Evolutionary conservation across 2,888 invertebrate genomes (phyloP).

Genomic region (Microdon myrmicae): DNA sequence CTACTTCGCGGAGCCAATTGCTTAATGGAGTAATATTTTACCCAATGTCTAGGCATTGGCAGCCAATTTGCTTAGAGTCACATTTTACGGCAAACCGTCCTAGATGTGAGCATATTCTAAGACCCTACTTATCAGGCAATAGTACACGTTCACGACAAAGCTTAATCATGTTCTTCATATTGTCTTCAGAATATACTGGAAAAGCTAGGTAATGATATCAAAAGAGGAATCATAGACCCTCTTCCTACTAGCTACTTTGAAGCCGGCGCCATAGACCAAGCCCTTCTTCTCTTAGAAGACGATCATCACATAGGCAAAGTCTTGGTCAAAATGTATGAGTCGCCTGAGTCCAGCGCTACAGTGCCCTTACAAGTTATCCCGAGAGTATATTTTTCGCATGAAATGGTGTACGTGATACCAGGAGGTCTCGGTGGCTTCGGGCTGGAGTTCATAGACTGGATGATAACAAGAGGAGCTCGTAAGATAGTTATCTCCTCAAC

Average conservation of each 20-base stretch:
- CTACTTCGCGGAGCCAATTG: too few relatives aligned
- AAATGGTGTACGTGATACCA: slow-evolving; percentile 71
- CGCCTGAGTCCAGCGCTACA: slow-evolving; percentile 54
- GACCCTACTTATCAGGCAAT: too few relatives aligned
- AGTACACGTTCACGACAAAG: too few relatives aligned
- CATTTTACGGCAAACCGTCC: too few relatives aligned
- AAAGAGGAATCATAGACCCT: slow-evolving; percentile 76
- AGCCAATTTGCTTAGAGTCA: too few relatives aligned
- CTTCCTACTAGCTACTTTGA: slow-evolving; percentile 74
- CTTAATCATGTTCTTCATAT: too few relatives aligned
- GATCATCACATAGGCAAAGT: slow-evolving; percentile 86
- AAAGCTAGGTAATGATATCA: slow-evolving; percentile 75
- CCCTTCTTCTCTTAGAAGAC: slow-evolving; percentile 74
- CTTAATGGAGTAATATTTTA: too few relatives aligned
- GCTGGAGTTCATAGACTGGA: slow-evolving; percentile 86
- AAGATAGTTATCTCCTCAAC: slow-evolving; percentile 84
- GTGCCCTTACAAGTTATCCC: slow-evolving; percentile 59
- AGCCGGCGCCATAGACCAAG: slow-evolving; percentile 75
- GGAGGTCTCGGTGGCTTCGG: slow-evolving; percentile 94
- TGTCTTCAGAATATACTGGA: too few relatives aligned
- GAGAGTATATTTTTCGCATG: slow-evolving; percentile 59
- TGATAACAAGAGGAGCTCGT: slow-evolving; percentile 82
- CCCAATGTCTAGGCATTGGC: too few relatives aligned
- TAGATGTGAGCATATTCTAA: too few relatives aligned
- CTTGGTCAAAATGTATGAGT: slow-evolving; percentile 64